These are phyloP conservation scores for Cosmia trapezina DNA, from an alignment of 2,888 invertebrate species.

Conservation along the genomic window DNA sequence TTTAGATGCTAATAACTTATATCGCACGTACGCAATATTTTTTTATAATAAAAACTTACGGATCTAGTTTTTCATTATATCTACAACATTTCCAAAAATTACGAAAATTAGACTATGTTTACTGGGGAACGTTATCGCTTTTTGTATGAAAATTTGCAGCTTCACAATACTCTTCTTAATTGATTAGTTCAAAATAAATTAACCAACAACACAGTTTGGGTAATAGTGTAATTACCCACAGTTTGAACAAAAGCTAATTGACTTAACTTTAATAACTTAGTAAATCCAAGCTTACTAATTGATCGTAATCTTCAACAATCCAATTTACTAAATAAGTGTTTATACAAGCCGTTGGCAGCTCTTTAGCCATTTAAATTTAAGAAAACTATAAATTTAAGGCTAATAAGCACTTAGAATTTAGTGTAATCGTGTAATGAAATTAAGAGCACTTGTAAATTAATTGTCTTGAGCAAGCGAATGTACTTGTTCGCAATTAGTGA, in stretches of 20 bases:
- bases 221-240: constrained; percentile 11
- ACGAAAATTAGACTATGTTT: no score
- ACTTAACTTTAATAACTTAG: constrained; percentile 53
- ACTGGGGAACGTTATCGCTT: no score
- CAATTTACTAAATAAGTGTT: constrained; percentile 44
- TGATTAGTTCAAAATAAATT: constrained; percentile 16
- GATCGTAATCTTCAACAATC: constrained; percentile 42
- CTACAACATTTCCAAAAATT: no score
- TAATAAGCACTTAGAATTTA: constrained; percentile 39
- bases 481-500: constrained; percentile 61
- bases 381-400: constrained; percentile 44
- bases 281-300: constrained; percentile 48
- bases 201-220: constrained; percentile 7
- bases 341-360: constrained; percentile 14
- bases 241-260: constrained; percentile 44
- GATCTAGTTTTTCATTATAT: no score
- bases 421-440: constrained; percentile 54
- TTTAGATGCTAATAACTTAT: no score
- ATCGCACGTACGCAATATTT: no score
- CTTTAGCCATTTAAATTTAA: constrained; percentile 31
- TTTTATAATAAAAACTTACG: no score
- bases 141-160: no score
- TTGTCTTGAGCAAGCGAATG: constrained; percentile 50
- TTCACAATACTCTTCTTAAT: no score
- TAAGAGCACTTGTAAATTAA: constrained; percentile 50